These are phyloP conservation scores for Muntiacus muntjak DNA, from an alignment of 2,113 vertebrate species.

Conservation along the genomic window DNA sequence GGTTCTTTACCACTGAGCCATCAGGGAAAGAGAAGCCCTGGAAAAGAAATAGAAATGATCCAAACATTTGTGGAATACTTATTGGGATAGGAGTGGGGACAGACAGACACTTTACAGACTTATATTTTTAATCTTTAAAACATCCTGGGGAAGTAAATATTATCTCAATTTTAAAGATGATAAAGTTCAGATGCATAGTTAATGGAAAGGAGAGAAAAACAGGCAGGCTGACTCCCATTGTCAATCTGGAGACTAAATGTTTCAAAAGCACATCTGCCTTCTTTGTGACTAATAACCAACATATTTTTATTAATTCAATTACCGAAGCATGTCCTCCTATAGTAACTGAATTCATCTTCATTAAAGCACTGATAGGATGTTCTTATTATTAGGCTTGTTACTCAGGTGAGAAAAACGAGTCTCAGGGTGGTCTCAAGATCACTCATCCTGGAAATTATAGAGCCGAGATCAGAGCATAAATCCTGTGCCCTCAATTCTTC, in stretches of 20 bases:
- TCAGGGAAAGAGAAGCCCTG: neutral
- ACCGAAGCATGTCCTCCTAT: neutral
- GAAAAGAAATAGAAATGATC: neutral
- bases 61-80: neutral
- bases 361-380: neutral
- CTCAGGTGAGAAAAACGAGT: conserved; percentile 13
- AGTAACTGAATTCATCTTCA: neutral
- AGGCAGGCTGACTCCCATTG: neutral
- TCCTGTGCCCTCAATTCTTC: neutral
- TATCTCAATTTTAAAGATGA: neutral
- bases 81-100: rapidly evolving
- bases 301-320: neutral
- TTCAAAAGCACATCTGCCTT: neutral
- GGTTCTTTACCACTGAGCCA: neutral
- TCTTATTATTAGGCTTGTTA: neutral
- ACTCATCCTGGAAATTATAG: conserved; percentile 38
- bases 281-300: neutral
- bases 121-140: neutral
- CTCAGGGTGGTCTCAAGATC: conserved; percentile 6
- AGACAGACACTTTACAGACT: neutral
- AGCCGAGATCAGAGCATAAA: neutral
- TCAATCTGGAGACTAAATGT: neutral
- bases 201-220: neutral
- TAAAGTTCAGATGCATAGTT: neutral
- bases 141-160: neutral